Base-by-base conservation (phyloP, 2,113 vertebrate species). In the Catharus bicknelli region DNA sequence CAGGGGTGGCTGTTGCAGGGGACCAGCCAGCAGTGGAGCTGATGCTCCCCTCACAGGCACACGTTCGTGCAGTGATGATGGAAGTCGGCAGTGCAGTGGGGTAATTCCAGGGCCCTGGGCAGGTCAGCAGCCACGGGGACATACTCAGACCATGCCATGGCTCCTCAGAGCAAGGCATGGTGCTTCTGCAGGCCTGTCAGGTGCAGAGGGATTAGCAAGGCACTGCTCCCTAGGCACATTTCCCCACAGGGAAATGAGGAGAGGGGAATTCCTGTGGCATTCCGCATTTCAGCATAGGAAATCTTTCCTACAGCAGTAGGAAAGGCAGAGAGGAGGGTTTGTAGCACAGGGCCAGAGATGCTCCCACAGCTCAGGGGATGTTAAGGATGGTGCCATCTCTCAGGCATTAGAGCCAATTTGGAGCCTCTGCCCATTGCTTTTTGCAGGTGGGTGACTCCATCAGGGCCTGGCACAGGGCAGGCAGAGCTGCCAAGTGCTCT, bases 51-150 rank as follows among this genome's bases (percentile, higher is more conserved):
- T 42, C 5, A 0, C 23, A 36, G 27, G 9, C 20, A 2, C 2
- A 2, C 6, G 1, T 53, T 74, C 5, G 0, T 50, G 14, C 38
- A 8, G 2, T 21, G 10, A 7, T 55, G 42, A 2, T 51, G 48
- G 13, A 82, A 61, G 27, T 25, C n/a, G n/a, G 10, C 1, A 2
- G 2, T 21, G 61, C 38, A 66, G 58, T 68, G 59, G 48, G 47
- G 19, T 30, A 13, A 38, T 67, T 36, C 17, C 0, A 1, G 26
- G 16, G 55, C 32, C 40, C 40, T 25, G 67, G 57, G 47, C 12
- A 23, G 42, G n/a, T 42, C 5, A 3, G 42, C 0, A 0, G 45
- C 51, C 50, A 10, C 0, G 1, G 13, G 30, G 25, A 76, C 5
- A 7, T 26, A 5, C 36, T 73, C 13, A 16, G 27, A 26, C 59